Base-by-base conservation (phyloP, 2,113 vertebrate genomes). In the Gadus macrocephalus region DNA sequence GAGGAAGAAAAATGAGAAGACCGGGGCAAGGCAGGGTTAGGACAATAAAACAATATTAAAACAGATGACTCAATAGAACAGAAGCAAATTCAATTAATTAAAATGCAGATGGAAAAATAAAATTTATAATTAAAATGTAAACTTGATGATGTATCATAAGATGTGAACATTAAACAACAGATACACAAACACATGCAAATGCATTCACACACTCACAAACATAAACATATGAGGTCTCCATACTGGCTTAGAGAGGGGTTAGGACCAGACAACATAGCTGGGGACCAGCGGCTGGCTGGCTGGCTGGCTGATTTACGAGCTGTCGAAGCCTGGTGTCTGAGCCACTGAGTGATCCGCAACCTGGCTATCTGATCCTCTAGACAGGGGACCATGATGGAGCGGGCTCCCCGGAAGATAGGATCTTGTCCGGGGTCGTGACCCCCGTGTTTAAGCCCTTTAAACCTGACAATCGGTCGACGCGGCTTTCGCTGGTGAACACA, bases 381-480 rank as follows among this genome's bases (percentile, higher is more conserved):
- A 92, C 83, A 91, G 88, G 84, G 77, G 61, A 86, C 77, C 82
- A 75, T 91, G 88, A 94, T 88, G 90, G 91, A 92, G 78, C 80
- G 80, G 86, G 88, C 88, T 89, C 83, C 82, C 85, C 66, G 79
- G 72, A 80, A 89, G 85, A 88, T 87, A 83, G 80, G 91, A 92
- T 92, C 89, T 89, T 76, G 71, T 82, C 71, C 85, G 89, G 85
- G 85, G 87, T 81, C 79, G 64, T 77, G 89, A 92, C 89, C 87
- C 66, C 79, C 78, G 68, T 83, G 86, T 80, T 91, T 83, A 58
- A 62, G 67, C 88, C 83, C 87, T 86, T 82, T 77, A 83, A 86
- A 78, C 75, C 80, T 85, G 88, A 89, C 86, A 85, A 87, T 87
- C 86, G 86, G 90, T 94, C 87, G 11, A 91, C 82, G 82, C 91